Base-by-base conservation (phyloP, 2,888 invertebrate species). In the Fragum whitleyi region DNA sequence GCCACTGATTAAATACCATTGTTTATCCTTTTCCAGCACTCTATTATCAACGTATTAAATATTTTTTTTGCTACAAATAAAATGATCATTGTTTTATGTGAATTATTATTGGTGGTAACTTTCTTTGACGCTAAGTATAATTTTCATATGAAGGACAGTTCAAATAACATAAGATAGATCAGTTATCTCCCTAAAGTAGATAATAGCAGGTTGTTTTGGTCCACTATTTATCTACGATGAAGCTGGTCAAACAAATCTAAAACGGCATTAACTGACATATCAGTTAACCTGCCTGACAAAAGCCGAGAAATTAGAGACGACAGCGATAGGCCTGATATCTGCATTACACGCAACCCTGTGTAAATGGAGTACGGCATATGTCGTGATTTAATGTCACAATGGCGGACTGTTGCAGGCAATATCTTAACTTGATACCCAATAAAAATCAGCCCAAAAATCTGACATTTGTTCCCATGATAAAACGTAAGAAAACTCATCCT, bases 231-330 rank as follows among this genome's bases (percentile, higher is more conserved):
- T 6, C 32, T 26, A 57, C 57, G 26, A 57, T 26, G 26, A 23
- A 3, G 1, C 57, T 62, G 62, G 36, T 32, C 62, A 62, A 26
- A 47, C 47, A 32, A 62, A 62, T 62, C 32, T 62, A 16, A 9
- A 62, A 61, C 47, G 59, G 53, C 65, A 53, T 21, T 71, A 71
- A 65, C 62, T 65, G 74, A 69, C 74, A 67, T 53, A 81, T 81
- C 71, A 62, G 14, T 59, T 81, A 47, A 74, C 77, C 70, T 39
- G 29, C 47, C 70, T 21, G 21, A 81, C 61, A 79, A 77, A 83
- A 79, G 69, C 67, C 74, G 67, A 67, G 83, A 74, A 83, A 83
- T 53, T 53, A 39, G 55, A 83, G 71, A 77, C 59, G 77, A 68
- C 77, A 74, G 53, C 32, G 39, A 55, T 36, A 39, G 16, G 47